These are phyloP conservation scores for Capitella teleta DNA, from an alignment of 1,140 invertebrate species.

Conservation along the genomic window DNA sequence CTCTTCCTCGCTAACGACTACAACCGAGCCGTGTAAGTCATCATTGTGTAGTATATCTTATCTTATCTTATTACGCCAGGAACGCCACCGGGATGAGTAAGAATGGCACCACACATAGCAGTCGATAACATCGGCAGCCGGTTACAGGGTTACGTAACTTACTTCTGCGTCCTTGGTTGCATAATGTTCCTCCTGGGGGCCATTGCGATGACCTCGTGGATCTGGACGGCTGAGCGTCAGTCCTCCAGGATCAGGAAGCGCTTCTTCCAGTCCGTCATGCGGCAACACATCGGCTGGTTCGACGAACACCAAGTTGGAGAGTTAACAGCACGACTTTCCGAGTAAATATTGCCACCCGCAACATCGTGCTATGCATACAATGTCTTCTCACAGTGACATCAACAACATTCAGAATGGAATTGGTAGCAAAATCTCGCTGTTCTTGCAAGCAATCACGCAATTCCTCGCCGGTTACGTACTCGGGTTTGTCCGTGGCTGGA, in stretches of 20 bases:
- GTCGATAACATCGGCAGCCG: too few relatives aligned
- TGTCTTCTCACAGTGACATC: slow-evolving; percentile 56
- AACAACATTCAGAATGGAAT: slow-evolving; percentile 74
- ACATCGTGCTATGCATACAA: background rate
- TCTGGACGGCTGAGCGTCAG: background rate
- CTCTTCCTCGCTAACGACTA: too few relatives aligned
- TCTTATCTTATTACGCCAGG: too few relatives aligned
- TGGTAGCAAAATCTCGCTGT: slow-evolving; percentile 69
- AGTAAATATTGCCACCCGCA: slow-evolving; percentile 53
- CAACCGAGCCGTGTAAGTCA: too few relatives aligned
- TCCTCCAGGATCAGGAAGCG: background rate
- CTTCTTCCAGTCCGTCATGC: slow-evolving; percentile 61
- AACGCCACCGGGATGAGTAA: too few relatives aligned
- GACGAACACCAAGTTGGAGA: slow-evolving; percentile 74
- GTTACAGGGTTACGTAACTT: too few relatives aligned
- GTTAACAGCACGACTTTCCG: slow-evolving; percentile 74
- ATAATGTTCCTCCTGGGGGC: too few relatives aligned
- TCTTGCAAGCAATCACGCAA: slow-evolving; percentile 42
- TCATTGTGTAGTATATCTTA: too few relatives aligned
- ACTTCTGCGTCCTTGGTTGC: too few relatives aligned
- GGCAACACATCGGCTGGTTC: slow-evolving; percentile 87
- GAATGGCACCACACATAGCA: too few relatives aligned
- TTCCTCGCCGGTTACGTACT: slow-evolving; percentile 18
- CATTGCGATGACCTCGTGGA: too few relatives aligned
- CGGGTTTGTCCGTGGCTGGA: slow-evolving; percentile 20